Base-by-base conservation (phyloP, 2,888 invertebrate genomes). In the Actias luna region DNA sequence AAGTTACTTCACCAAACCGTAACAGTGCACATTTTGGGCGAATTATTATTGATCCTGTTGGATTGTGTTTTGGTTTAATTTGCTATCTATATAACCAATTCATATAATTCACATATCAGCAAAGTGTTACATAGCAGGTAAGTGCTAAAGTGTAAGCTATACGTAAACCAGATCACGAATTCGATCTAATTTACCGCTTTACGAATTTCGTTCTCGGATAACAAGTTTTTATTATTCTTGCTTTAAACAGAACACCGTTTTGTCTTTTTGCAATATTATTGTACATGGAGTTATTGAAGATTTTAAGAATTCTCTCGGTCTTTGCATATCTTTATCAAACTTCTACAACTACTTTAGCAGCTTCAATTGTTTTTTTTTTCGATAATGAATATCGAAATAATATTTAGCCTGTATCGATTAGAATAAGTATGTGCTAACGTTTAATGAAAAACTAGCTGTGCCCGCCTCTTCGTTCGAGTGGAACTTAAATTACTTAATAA, bases 81-180 rank as follows among this genome's bases (percentile, higher is more conserved):
- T 22, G 0, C 7, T 42, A 8, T 1, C 0, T 25, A 22, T 46
- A 46, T 10, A 46, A 46, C 46, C 22, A 8, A 4, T 22, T 46
- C 5, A 22, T 25, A 12, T 25, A 50, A 50, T 50, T 50, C 2
- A 5, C 22, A 22, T 25, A 50, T 50, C 4, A 50, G 22, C 46
- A 50, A 8, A 42, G 46, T 46, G 2, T 22, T 46, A 46, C 18
- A 46, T 46, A 22, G 46, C 18, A 46, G 16, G 39, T 39, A 39
- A 39, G 39, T 39, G 4, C 2, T 42, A 42, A 39, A 3, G n/a
- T 18, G 42, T 42, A 42, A 27, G 52, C 12, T 52, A 52, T 52
- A 52, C 52, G 52, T 14, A 27, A 55, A 29, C 55, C 55, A 55
- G 18, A 55, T 29, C 55, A 55, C 55, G 29, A 55, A 55, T 29